Evolutionary conservation across 1,140 invertebrate genomes (phyloP).

Genomic region (Berghia stephanieae): DNA sequence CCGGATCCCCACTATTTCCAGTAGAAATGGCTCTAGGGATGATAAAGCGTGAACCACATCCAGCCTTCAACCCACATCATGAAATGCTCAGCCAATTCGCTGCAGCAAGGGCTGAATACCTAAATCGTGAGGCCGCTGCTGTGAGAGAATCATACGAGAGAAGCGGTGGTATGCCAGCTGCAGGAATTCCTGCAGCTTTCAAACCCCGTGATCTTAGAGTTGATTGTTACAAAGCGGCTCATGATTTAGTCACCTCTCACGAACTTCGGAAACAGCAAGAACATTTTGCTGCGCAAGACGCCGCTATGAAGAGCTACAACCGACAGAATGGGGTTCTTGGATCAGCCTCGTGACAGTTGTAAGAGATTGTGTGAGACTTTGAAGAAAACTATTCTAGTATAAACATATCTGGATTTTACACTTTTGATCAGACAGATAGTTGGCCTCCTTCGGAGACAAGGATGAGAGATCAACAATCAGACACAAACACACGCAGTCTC

Average conservation of each 20-base stretch:
- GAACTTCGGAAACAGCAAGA: slow-evolving; percentile 21
- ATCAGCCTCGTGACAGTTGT: slow-evolving; percentile 32
- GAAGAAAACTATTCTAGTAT: no score
- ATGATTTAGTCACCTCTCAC: slow-evolving; percentile 26
- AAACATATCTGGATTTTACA: no score
- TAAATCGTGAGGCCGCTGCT: slow-evolving; percentile 19
- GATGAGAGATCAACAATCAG: no score
- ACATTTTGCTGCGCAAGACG: slow-evolving; percentile 16
- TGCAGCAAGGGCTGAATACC: slow-evolving; percentile 26
- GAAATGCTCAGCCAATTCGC: slow-evolving; percentile 31
- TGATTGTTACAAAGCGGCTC: slow-evolving; percentile 31
- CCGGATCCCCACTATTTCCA: no score
- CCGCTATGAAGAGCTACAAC: not conserved
- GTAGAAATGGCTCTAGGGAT: no score
- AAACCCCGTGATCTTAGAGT: slow-evolving; percentile 11
- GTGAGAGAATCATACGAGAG: slow-evolving; percentile 3
- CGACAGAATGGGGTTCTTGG: slow-evolving; percentile 26
- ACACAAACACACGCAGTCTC: no score
- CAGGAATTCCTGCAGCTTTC: slow-evolving; percentile 17
- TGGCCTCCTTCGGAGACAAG: no score
- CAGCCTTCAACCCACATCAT: slow-evolving; percentile 22
- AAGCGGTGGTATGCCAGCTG: no score
- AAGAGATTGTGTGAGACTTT: no score
- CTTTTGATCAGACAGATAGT: no score
- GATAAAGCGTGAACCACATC: slow-evolving; percentile 24